phyloP scores from a whole-genome alignment of 2,888 invertebrate species.

The Epinotia ramella region DNA sequence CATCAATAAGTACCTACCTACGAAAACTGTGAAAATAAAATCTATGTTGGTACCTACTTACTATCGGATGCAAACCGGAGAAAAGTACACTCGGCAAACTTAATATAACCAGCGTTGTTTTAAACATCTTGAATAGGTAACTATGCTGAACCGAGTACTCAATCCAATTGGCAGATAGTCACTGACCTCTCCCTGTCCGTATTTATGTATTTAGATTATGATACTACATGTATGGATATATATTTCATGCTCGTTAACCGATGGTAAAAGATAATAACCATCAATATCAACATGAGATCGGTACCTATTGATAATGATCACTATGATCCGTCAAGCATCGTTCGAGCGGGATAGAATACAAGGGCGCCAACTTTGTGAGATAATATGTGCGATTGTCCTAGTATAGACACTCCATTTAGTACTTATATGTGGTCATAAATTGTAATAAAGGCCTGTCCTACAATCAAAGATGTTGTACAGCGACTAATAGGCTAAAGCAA shows the following conservation, averaged over 20 bases:
- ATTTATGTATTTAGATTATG: neutral
- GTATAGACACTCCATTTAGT: too few relatives aligned
- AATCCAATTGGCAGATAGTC: neutral
- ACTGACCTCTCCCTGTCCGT: neutral
- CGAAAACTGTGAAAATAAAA: neutral
- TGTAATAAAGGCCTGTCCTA: too few relatives aligned
- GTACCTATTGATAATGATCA: constrained; percentile 21
- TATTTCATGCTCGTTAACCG: constrained; percentile 11
- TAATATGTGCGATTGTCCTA: too few relatives aligned
- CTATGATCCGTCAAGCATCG: neutral
- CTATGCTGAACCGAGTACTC: neutral
- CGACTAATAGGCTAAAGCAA: too few relatives aligned
- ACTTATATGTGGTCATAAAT: too few relatives aligned
- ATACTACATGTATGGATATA: too few relatives aligned
- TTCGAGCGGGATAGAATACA: neutral
- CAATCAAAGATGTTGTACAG: too few relatives aligned
- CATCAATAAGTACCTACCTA: too few relatives aligned
- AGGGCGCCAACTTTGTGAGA: neutral
- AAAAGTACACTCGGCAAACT: constrained; percentile 12
- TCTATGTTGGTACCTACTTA: constrained; percentile 10
- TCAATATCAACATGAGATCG: neutral
- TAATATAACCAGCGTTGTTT: neutral
- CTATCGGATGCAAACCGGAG: constrained; percentile 9
- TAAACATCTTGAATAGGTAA: neutral
- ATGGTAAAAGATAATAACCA: constrained; percentile 4